A percentile compares a stretch with the other conserved stretches of the same genome.
phyloP scores from a whole-genome alignment of 2,797 vertebrate species.

The Myotis planiceps region DNA sequence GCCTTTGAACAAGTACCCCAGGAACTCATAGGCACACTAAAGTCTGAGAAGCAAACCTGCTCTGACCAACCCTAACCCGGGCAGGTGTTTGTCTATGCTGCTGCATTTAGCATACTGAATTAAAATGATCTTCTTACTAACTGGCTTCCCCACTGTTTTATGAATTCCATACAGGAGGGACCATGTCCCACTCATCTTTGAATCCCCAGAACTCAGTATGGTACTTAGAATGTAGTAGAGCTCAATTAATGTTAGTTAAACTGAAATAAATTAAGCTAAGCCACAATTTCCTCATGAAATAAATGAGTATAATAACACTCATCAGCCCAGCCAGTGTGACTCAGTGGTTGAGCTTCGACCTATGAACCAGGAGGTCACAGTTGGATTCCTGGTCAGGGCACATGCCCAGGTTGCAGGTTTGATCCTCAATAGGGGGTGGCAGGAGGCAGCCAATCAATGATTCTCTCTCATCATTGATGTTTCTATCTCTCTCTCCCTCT shows the following conservation, averaged over 20 bases:
- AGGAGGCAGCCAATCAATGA: too few species aligned
- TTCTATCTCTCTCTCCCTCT: too few species aligned
- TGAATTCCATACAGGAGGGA: neutral
- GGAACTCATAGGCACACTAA: neutral
- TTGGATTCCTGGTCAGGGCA: too few species aligned
- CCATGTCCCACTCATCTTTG: neutral
- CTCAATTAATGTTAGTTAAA: neutral
- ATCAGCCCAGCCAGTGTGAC: neutral
- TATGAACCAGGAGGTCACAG: too few species aligned
- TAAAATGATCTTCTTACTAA: neutral
- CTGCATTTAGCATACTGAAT: neutral
- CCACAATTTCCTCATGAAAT: neutral
- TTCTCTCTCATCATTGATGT: too few species aligned
- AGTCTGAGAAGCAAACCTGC: neutral
- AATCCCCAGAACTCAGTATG: neutral
- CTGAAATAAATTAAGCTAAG: slow-evolving; percentile 21
- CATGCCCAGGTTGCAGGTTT: too few species aligned
- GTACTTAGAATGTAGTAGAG: neutral
- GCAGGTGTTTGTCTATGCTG: neutral
- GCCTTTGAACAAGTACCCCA: neutral
- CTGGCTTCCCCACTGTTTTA: neutral
- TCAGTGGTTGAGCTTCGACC: too few species aligned
- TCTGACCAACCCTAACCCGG: neutral
- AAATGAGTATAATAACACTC: neutral
- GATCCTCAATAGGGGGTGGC: too few species aligned